phyloP scores from a whole-genome alignment of 2,113 vertebrate genomes.

The Neolamprologus brichardi region DNA sequence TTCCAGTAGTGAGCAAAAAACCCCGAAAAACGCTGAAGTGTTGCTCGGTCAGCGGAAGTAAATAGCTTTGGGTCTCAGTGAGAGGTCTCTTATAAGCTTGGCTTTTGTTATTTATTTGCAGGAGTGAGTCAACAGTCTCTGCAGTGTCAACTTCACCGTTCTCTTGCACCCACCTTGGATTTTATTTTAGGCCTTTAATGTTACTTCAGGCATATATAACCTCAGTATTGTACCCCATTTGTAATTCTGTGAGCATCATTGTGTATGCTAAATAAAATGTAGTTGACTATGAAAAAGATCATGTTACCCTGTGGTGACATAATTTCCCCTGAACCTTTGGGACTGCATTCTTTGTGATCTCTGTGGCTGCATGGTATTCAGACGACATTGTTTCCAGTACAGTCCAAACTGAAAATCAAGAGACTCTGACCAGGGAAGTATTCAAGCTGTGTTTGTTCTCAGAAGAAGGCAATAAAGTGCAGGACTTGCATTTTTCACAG shows the following conservation, averaged over 20 bases:
- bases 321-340: neutral
- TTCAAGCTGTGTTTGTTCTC: neutral
- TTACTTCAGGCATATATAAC: neutral
- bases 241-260: neutral
- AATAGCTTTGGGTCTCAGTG: neutral
- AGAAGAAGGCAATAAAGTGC: neutral
- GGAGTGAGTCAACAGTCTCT: constrained; percentile 39
- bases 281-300: neutral
- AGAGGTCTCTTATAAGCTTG: constrained; percentile 23
- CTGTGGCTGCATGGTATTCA: constrained; percentile 2
- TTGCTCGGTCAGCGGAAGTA: neutral
- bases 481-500: neutral
- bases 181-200: neutral
- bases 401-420: neutral
- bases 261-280: neutral
- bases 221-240: neutral
- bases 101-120: constrained; percentile 35
- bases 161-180: neutral
- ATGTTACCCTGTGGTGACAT: neutral
- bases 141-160: constrained; percentile 18
- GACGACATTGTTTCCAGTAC: neutral
- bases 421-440: neutral
- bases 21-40: fast-evolving
- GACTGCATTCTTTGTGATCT: constrained; percentile 14
- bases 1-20: neutral